Evolutionary conservation across 1,140 invertebrate species (phyloP).

Genomic region (Druon quercuslanigerum): DNA sequence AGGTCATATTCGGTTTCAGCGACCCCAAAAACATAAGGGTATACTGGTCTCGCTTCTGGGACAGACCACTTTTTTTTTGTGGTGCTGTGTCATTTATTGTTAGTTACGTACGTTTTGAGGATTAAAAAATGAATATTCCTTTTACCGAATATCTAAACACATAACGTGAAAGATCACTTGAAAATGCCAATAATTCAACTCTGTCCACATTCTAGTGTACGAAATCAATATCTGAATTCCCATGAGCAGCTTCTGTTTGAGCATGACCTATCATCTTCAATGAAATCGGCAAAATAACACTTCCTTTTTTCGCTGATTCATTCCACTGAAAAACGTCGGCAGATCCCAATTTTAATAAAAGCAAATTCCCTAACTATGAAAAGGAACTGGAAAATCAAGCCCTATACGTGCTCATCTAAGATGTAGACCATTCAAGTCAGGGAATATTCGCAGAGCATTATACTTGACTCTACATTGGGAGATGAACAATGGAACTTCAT

Average conservation of each 20-base stretch:
- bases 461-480: background rate
- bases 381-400: background rate
- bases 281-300: constrained; percentile 45
- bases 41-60: no score
- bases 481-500: background rate
- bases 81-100: background rate
- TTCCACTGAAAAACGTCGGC: constrained; percentile 19
- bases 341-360: background rate
- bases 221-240: constrained; percentile 59
- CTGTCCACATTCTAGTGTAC: constrained; percentile 46
- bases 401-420: background rate
- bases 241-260: constrained; percentile 47
- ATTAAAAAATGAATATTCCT: background rate
- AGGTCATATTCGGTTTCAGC: no score
- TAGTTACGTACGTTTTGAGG: background rate
- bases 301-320: constrained; percentile 48
- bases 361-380: background rate
- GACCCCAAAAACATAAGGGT: no score
- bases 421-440: background rate
- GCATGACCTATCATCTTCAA: constrained; percentile 55
- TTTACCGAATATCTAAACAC: constrained; percentile 19
- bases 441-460: background rate
- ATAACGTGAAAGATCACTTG: constrained; percentile 48
- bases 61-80: no score
- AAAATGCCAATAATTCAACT: constrained; percentile 54